A percentile compares a stretch with the other conserved stretches of the same genome.
phyloP scores from a whole-genome alignment of 2,797 vertebrate species.

The Anas flavirostris region DNA sequence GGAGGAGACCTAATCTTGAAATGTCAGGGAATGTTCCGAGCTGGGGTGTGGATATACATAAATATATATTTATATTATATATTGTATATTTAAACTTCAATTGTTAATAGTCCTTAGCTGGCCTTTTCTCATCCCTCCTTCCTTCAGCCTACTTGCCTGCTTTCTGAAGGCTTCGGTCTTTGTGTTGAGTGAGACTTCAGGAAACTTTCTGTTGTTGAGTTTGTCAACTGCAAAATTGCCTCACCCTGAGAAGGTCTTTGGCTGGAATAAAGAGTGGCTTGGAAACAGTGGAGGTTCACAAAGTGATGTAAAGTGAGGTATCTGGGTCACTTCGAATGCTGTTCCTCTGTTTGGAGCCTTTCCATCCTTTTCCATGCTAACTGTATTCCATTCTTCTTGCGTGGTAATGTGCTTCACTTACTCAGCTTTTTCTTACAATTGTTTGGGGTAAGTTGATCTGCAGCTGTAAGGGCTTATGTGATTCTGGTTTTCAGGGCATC shows the following conservation, averaged over 20 bases:
- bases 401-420: not conserved
- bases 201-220: not conserved
- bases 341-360: not conserved
- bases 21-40: not conserved
- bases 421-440: not conserved
- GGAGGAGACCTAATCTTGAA: not conserved
- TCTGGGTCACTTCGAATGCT: not conserved
- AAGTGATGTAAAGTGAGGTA: not conserved
- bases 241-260: not conserved
- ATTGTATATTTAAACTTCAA: not conserved
- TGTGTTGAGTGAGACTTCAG: not conserved
- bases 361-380: not conserved
- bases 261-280: not conserved
- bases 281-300: not conserved
- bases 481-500: not conserved
- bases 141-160: not conserved
- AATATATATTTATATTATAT: not conserved
- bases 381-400: not conserved
- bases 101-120: not conserved
- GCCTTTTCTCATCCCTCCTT: not conserved
- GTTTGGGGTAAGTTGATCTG: not conserved
- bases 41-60: not conserved
- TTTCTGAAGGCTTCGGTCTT: not conserved
- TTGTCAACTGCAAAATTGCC: not conserved
- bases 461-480: not conserved